Conservation (phyloP, 2,797 vertebrate genomes). For the Etheostoma perlongum region DNA sequence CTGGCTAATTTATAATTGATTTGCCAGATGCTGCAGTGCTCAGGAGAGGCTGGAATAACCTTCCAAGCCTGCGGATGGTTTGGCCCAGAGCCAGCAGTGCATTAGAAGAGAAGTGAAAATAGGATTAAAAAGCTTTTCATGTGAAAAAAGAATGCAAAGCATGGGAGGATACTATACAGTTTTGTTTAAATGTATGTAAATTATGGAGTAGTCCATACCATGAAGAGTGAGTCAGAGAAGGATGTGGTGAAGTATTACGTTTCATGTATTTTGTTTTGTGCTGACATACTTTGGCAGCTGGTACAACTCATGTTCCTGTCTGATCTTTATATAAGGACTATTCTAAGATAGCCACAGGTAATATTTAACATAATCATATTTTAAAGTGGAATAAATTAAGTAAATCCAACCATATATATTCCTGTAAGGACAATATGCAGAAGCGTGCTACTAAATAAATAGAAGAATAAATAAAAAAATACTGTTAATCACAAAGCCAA, state of each 20-base stretch:
- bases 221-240: slow-evolving; percentile 6
- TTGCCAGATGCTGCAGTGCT: slow-evolving; percentile 86
- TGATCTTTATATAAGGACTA: not conserved
- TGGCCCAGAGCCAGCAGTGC: slow-evolving; percentile 81
- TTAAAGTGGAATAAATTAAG: not conserved
- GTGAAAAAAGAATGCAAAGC: slow-evolving; percentile 61
- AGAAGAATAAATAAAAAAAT: not conserved
- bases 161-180: slow-evolving; percentile 42
- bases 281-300: slow-evolving; percentile 4
- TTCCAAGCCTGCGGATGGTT: slow-evolving; percentile 76
- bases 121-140: slow-evolving; percentile 83
- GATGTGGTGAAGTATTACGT: slow-evolving; percentile 13
- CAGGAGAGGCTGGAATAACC: slow-evolving; percentile 83
- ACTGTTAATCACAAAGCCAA: not conserved
- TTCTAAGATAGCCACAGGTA: not conserved
- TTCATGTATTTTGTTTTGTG: slow-evolving; percentile 12
- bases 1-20: slow-evolving; percentile 87
- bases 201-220: slow-evolving; percentile 19
- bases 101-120: slow-evolving; percentile 83
- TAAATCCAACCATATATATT: not conserved
- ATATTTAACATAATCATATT: not conserved
- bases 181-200: slow-evolving; percentile 72
- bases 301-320: not conserved
- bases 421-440: not conserved
- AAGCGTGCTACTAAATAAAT: not conserved